A percentile compares a stretch with the other conserved stretches of the same genome.
Conservation (phyloP, 1,140 invertebrate genomes). For the Brachionus plicatilis region DNA sequence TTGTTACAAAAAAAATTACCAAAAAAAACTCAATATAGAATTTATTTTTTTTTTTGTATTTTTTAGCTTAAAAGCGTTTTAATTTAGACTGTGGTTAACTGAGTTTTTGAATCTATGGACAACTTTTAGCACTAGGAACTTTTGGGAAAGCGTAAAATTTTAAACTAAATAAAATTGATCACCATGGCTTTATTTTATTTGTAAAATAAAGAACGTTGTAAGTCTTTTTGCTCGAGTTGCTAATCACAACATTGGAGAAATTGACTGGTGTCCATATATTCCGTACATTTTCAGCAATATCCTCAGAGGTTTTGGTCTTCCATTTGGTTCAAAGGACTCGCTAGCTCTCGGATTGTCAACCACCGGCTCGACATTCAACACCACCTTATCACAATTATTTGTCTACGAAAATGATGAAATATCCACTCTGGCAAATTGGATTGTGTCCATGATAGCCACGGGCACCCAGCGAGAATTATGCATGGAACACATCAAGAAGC, state of each 20-base stretch:
- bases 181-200: conserved; percentile 40
- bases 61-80: neutral
- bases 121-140: conserved; percentile 65
- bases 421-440: conserved; percentile 64
- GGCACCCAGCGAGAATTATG: conserved; percentile 54
- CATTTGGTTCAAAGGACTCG: conserved; percentile 67
- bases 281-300: conserved; percentile 76
- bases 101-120: conserved; percentile 75
- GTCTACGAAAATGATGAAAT: conserved; percentile 52
- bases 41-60: neutral
- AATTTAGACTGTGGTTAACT: conserved; percentile 68
- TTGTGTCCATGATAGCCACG: conserved; percentile 62
- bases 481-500: conserved; percentile 69
- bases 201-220: conserved; percentile 62
- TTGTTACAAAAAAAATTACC: no score
- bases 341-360: conserved; percentile 45
- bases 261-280: conserved; percentile 78
- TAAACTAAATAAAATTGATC: conserved; percentile 40
- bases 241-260: conserved; percentile 69
- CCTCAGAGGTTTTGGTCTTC: conserved; percentile 69
- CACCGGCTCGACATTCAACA: conserved; percentile 40
- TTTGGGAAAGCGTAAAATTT: conserved; percentile 66
- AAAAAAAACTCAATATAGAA: no score
- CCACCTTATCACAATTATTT: conserved; percentile 16
- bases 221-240: conserved; percentile 69